Evolutionary conservation across 2,797 vertebrate genomes (phyloP), one percentile per base, ranked within the genome.

Genomic region (Manis pentadactyla): DNA sequence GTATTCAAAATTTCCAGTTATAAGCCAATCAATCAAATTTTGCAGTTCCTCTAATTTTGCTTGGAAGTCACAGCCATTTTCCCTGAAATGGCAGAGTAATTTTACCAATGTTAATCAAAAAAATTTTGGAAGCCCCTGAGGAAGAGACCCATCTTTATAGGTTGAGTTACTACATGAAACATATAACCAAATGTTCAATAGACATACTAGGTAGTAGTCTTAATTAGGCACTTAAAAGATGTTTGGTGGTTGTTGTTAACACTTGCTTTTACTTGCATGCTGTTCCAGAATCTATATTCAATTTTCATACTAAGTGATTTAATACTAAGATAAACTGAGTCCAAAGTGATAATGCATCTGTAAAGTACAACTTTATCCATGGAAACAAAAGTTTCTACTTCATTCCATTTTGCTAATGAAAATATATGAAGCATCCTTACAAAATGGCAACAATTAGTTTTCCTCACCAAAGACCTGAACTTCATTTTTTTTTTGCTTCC

Each of bases 161-260:
- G 10, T 5, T 95, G 25, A 66, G 4, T 64, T 94, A 23, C 23
- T 78, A 49, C 6, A 2, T 74, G 81, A 93, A 4, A 15, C n/a
- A 14, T 68, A 39, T 15, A 74, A 27, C 73, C 2, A 77, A 46
- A 87, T 21, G 4, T 9, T 77, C 34, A 71, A 59, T 59, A 57
- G 34, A 25, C 9, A 75, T 57, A 37, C 18, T 89, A 78, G 10
- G 51, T 95, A 61, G 95, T 71, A 79, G 37, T 68, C 27, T 94
- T 94, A 93, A 92, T 95, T 95, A 94, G 34, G 10, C 75, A 61
- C 82, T 97, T 89, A 81, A 94, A 96, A 79, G 61, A 25, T 21
- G 1, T 87, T 97, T 93, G 3, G 27, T 81, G 3, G 68, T 95
- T 96, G 46, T 81, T 3, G 94, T 78, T 57, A 21, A 96, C 46